A percentile compares a stretch with the other conserved stretches of the same genome.
phyloP scores from a whole-genome alignment of 1,140 invertebrate species.

The Neodiprion fabricii region DNA sequence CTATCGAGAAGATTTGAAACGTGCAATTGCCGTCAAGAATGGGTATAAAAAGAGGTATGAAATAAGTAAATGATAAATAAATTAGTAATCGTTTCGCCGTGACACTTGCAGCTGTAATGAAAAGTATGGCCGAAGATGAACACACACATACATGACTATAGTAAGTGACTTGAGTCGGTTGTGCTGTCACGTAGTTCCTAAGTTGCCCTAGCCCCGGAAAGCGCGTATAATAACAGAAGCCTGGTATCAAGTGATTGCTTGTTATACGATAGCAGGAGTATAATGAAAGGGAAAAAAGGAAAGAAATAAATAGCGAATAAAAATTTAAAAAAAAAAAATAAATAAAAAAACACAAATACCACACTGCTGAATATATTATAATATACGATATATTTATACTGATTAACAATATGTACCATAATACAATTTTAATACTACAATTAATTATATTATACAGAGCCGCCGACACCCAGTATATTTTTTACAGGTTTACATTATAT shows the following conservation, averaged over 20 bases:
- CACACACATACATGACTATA: background rate
- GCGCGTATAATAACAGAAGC: constrained; percentile 40
- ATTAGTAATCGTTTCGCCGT: background rate
- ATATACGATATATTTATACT: constrained; percentile 60
- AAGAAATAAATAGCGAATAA: constrained; percentile 25
- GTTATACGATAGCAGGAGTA: background rate
- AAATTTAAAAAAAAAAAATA: constrained; percentile 23
- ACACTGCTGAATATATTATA: constrained; percentile 56
- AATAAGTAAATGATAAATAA: background rate
- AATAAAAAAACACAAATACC: constrained; percentile 33
- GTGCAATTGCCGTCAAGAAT: too few relatives aligned
- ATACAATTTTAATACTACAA: constrained; percentile 58
- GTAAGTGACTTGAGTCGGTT: constrained; percentile 61
- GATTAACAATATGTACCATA: constrained; percentile 62
- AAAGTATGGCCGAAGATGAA: background rate
- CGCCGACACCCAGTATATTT: constrained; percentile 63
- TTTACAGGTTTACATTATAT: constrained; percentile 65
- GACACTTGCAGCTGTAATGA: background rate
- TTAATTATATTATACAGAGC: constrained; percentile 61
- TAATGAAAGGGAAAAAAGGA: background rate
- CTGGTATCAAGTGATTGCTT: background rate
- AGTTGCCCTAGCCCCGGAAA: constrained; percentile 60
- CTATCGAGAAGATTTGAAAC: too few relatives aligned
- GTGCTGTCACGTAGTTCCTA: constrained; percentile 63
- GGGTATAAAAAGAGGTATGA: background rate